A percentile compares a stretch with the other conserved stretches of the same genome.
These are phyloP conservation scores for Buathra laborator DNA, from an alignment of 2,888 invertebrate genomes.

Conservation along the genomic window DNA sequence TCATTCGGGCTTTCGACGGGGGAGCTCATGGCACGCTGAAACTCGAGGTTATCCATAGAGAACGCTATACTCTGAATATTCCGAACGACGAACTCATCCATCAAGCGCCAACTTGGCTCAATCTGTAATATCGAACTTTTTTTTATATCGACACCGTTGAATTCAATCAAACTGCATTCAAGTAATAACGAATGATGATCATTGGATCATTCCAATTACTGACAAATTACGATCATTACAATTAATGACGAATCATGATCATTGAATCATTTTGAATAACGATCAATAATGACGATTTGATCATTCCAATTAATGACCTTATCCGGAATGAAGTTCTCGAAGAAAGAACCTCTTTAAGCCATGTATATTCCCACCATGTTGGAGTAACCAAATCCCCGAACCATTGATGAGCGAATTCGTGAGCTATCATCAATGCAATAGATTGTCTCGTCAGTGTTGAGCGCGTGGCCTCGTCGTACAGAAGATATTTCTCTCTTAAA, in stretches of 20 bases:
- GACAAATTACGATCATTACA: background rate
- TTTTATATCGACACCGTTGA: no score
- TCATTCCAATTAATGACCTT: slow-evolving; percentile 71
- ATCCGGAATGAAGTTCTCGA: slow-evolving; percentile 85
- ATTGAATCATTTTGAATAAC: no score
- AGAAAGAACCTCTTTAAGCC: slow-evolving; percentile 86
- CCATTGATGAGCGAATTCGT: slow-evolving; percentile 87
- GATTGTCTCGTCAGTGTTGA: slow-evolving; percentile 63
- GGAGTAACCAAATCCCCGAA: slow-evolving; percentile 85
- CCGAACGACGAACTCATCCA: slow-evolving; percentile 86
- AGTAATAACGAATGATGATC: no score
- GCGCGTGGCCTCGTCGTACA: slow-evolving; percentile 68
- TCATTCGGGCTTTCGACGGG: slow-evolving; percentile 85
- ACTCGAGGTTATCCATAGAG: slow-evolving; percentile 83
- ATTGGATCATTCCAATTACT: no score
- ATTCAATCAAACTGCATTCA: no score
- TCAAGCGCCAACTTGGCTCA: slow-evolving; percentile 82
- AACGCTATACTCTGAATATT: slow-evolving; percentile 85
- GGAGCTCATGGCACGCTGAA: slow-evolving; percentile 86
- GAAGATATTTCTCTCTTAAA: slow-evolving; percentile 74
- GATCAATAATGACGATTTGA: background rate
- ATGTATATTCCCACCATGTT: slow-evolving; percentile 84
- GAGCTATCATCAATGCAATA: slow-evolving; percentile 83
- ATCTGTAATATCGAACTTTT: slow-evolving; percentile 41
- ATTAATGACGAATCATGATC: slow-evolving; percentile 19